Evolutionary conservation across 2,797 vertebrate genomes (phyloP).

Genomic region (Lithobates pipiens): DNA sequence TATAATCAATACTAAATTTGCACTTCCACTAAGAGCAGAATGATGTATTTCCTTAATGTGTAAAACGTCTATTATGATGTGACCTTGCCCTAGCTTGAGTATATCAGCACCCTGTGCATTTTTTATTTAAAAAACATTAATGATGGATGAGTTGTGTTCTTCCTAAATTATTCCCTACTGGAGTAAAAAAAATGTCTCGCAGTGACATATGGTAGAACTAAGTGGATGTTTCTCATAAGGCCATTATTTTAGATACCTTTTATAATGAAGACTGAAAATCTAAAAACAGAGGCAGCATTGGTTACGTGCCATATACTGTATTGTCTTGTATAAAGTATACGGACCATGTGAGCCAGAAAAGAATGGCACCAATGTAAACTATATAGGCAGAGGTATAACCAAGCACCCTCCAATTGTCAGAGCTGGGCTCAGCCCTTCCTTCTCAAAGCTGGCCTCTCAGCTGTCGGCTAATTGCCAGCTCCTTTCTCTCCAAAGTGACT

Average conservation of each 20-base stretch:
- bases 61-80: not conserved
- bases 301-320: not conserved
- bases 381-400: no score
- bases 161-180: not conserved
- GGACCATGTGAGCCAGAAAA: not conserved
- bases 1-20: not conserved
- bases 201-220: no score
- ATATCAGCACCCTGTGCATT: no score
- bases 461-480: no score
- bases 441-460: no score
- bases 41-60: not conserved
- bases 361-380: not conserved
- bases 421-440: no score
- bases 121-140: slow-evolving; percentile 24
- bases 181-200: not conserved
- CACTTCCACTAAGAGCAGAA: slow-evolving; percentile 26
- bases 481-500: no score
- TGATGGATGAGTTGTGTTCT: slow-evolving; percentile 10
- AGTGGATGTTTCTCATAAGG: no score
- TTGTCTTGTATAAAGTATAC: not conserved
- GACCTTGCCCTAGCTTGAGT: not conserved
- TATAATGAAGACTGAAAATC: no score
- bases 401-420: no score
- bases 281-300: no score
- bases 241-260: no score